Evolutionary conservation across 2,888 invertebrate genomes (phyloP).

Genomic region (Physocephala rufipes): DNA sequence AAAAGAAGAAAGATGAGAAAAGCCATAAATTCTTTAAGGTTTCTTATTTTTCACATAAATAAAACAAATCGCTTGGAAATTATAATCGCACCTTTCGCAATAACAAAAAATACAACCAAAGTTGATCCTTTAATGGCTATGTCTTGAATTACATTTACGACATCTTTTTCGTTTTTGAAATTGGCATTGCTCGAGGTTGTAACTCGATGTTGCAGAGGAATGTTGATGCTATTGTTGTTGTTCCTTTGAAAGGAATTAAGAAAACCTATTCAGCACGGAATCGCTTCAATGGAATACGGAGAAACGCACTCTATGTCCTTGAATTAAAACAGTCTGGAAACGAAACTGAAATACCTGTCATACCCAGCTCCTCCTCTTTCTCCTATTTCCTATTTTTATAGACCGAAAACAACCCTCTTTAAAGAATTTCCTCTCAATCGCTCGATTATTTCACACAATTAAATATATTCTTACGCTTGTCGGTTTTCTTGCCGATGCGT

Average conservation of each 20-base stretch:
- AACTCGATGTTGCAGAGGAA: not conserved
- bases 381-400: not conserved
- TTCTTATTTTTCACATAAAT: conserved; percentile 24
- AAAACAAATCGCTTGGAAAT: conserved; percentile 50
- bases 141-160: conserved; percentile 40
- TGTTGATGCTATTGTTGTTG: conserved; percentile 14
- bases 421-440: conserved; percentile 40
- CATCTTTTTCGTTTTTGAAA: not conserved
- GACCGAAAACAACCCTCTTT: conserved; percentile 6
- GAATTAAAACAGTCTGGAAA: no score
- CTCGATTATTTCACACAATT: conserved; percentile 48
- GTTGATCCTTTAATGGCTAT: conserved; percentile 27
- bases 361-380: not conserved
- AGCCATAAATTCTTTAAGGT: conserved; percentile 8
- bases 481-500: conserved; percentile 41
- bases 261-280: no score
- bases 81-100: conserved; percentile 47
- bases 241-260: no score
- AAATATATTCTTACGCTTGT: conserved; percentile 44
- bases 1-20: conserved; percentile 29
- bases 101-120: conserved; percentile 15
- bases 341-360: no score
- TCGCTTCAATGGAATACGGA: no score
- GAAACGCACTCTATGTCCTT: not conserved
- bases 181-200: conserved; percentile 26